These are phyloP conservation scores for Scaptomyza caliginosa DNA, from an alignment of 2,888 invertebrate genomes.

Conservation along the genomic window DNA sequence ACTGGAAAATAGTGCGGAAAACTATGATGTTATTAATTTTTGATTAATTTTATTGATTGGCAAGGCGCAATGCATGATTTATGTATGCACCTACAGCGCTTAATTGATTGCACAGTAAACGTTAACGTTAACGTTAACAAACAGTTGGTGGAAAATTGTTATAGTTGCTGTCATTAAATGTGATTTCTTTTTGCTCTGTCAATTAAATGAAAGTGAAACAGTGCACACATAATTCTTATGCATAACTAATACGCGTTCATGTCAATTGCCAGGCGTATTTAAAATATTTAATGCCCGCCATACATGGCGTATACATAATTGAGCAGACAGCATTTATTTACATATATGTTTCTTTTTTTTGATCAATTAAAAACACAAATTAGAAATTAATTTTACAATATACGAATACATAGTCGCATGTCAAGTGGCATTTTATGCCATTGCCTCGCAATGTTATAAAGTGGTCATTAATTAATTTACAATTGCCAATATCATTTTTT, in stretches of 20 bases:
- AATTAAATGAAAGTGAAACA: constrained; percentile 73
- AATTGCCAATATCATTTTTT: not conserved
- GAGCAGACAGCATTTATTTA: constrained; percentile 21
- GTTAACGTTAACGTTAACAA: constrained; percentile 26
- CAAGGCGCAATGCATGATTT: not conserved
- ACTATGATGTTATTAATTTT: constrained; percentile 9
- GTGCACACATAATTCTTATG: constrained; percentile 12
- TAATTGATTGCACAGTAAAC: constrained; percentile 5
- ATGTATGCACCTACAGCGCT: not conserved
- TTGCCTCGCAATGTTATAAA: not conserved
- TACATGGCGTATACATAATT: constrained; percentile 65
- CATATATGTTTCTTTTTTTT: not conserved
- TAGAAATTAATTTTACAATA: constrained; percentile 42
- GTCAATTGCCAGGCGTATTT: constrained; percentile 33
- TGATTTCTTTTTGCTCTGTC: constrained; percentile 58
- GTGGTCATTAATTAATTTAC: constrained; percentile 31
- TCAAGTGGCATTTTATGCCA: constrained; percentile 11
- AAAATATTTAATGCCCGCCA: constrained; percentile 21
- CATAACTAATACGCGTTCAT: constrained; percentile 25
- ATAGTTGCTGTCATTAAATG: constrained; percentile 40
- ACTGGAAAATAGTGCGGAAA: not conserved
- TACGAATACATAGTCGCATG: not conserved
- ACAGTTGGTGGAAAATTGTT: constrained; percentile 24
- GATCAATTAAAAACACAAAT: constrained; percentile 42
- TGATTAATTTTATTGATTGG: constrained; percentile 27